Base-by-base conservation (phyloP, 2,113 vertebrate species). In the Polypterus senegalus region DNA sequence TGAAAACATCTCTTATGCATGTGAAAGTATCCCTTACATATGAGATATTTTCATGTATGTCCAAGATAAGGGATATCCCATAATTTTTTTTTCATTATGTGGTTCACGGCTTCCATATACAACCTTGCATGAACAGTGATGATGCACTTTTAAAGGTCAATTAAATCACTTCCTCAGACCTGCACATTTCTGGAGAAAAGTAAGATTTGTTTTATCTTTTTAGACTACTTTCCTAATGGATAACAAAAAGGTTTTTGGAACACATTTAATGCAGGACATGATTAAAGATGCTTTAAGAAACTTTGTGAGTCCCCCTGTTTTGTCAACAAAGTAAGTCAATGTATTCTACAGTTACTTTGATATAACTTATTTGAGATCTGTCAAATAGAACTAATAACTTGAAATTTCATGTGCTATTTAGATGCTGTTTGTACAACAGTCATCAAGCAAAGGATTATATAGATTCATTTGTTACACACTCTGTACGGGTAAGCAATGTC, bases 401-500 rank as follows among this genome's bases (percentile, higher is more conserved):
- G n/a, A 54, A 9, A 52, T 55, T 44, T 59, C 0, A 70, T 3
- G 75, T 76, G 63, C 54, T 63, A 77, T 79, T 10, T 71, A 98
- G 96, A 70, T 99, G 95, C 76, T 97, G 92, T 74, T 82, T 99
- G 46, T 97, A 97, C 69, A 99, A 99, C 75, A 98, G 93, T 75
- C 94, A 95, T 72, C 96, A 99, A 73, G 96, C 96, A 10, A 98
- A 98, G 79, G 96, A 99, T 77, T 99, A 95, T 82, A 97, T 98
- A 57, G 96, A 99, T 74, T 97, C 94, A 46, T 98, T 99, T 77
- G 92, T 99, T 62, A 95, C 95, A 27, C 96, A 97, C 65, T 98
- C 94, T 61, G 90, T 94, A 68, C 85, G 96, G 83, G 96, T 99
- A 85, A 68, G 92, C 49, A 7, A 51, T 51, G 49, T 27, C 27